Percentiles rank a stretch among this genome's conserved stretches.
These are phyloP conservation scores for Limnephilus lunatus DNA, from an alignment of 2,888 invertebrate species.

Conservation along the genomic window DNA sequence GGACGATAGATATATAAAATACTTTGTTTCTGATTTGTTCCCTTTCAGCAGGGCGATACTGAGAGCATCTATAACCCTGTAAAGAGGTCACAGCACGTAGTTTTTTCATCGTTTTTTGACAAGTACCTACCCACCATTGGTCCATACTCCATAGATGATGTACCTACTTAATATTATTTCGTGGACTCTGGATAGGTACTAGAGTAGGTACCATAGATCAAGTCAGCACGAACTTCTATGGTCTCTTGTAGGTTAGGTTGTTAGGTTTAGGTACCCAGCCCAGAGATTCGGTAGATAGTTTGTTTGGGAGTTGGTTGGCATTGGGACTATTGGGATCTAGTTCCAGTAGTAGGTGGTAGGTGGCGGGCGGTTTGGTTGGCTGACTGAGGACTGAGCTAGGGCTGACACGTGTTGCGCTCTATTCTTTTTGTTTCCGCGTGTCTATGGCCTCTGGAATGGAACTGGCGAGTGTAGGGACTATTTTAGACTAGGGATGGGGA, in stretches of 20 bases:
- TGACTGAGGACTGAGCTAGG: conserved; percentile 48
- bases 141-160: not conserved
- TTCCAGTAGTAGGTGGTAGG: not conserved
- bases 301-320: not conserved
- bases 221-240: not conserved
- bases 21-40: too few species aligned
- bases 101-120: not conserved
- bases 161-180: not conserved
- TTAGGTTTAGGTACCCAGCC: not conserved
- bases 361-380: not conserved
- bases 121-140: not conserved
- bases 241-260: not conserved
- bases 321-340: not conserved
- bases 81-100: not conserved
- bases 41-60: too few species aligned
- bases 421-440: conserved; percentile 61
- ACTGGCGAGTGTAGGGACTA: conserved; percentile 36
- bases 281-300: too few species aligned
- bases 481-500: conserved; percentile 26
- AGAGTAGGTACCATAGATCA: not conserved
- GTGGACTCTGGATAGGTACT: not conserved
- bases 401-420: conserved; percentile 61
- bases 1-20: too few species aligned
- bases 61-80: too few species aligned
- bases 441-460: conserved; percentile 58